phyloP scores from a whole-genome alignment of 1,140 invertebrate species.

The Microplitis mediator region DNA sequence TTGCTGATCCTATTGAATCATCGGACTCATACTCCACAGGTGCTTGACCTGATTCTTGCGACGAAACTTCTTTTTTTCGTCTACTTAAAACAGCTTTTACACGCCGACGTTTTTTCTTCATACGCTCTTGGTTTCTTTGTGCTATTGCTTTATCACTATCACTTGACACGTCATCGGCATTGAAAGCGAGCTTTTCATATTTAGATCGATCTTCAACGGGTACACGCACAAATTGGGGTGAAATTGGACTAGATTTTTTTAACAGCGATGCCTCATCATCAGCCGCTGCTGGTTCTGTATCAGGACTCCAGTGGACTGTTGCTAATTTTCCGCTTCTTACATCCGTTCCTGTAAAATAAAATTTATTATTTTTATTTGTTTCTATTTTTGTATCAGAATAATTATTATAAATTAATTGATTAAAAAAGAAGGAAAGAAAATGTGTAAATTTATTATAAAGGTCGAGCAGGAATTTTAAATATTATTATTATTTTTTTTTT shows the following conservation, averaged over 20 bases:
- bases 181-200: constrained; percentile 75
- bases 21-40: constrained; percentile 61
- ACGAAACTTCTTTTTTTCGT: constrained; percentile 35
- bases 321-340: constrained; percentile 34
- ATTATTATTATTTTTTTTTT: background rate
- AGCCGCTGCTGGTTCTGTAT: constrained; percentile 27
- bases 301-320: constrained; percentile 46
- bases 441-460: background rate
- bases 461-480: background rate
- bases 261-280: constrained; percentile 51
- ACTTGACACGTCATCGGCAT: constrained; percentile 67
- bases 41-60: constrained; percentile 30
- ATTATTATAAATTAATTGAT: background rate
- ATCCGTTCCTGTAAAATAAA: constrained; percentile 47
- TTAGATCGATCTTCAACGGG: constrained; percentile 78
- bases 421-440: background rate
- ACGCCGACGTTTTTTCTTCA: constrained; percentile 51
- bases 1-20: constrained; percentile 78
- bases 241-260: constrained; percentile 50
- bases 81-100: constrained; percentile 48
- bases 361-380: background rate
- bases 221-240: constrained; percentile 67
- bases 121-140: constrained; percentile 44
- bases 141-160: constrained; percentile 62
- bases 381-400: background rate